Percentiles rank a stretch among this genome's conserved stretches.
phyloP scores from a whole-genome alignment of 2,113 vertebrate genomes.

The Mugil cephalus region DNA sequence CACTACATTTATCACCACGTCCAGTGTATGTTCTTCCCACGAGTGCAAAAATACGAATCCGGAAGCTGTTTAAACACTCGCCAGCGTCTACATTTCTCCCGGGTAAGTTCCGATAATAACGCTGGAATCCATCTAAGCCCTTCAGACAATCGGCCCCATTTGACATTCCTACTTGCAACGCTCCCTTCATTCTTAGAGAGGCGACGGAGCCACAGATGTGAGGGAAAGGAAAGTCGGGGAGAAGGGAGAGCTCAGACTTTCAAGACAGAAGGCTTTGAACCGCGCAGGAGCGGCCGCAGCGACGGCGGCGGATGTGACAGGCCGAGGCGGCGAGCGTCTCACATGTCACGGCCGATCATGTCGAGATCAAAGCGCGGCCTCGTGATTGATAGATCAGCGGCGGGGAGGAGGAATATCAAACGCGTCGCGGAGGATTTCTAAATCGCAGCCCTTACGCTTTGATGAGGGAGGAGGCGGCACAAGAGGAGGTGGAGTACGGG shows the following conservation, averaged over 20 bases:
- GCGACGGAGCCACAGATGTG: conserved; percentile 2
- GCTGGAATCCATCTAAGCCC: no score
- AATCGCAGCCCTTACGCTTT: conserved; percentile 53
- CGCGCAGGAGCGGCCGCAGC: conserved; percentile 21
- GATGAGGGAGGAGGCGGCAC: conserved; percentile 37
- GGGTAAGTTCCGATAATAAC: no score
- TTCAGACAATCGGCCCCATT: conserved; percentile 13
- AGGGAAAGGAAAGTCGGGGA: conserved; percentile 2
- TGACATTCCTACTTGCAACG: conserved; percentile 13
- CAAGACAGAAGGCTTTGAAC: conserved; percentile 38
- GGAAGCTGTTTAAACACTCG: conserved; percentile 6
- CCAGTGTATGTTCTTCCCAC: background rate
- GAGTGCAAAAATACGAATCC: background rate
- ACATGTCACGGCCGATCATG: conserved; percentile 36
- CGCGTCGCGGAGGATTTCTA: conserved; percentile 17
- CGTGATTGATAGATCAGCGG: conserved; percentile 47
- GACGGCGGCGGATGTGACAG: conserved; percentile 30
- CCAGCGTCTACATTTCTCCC: background rate
- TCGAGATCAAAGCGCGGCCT: conserved; percentile 56
- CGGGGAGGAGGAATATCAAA: conserved; percentile 48
- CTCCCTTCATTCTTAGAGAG: conserved; percentile 6
- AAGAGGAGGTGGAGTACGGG: conserved; percentile 32
- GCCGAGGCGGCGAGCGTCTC: conserved; percentile 46
- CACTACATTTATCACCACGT: conserved; percentile 1
- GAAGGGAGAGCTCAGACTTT: conserved; percentile 24